These are phyloP conservation scores for Pseudomugil gertrudae DNA, from an alignment of 2,797 vertebrate species.

Conservation along the genomic window DNA sequence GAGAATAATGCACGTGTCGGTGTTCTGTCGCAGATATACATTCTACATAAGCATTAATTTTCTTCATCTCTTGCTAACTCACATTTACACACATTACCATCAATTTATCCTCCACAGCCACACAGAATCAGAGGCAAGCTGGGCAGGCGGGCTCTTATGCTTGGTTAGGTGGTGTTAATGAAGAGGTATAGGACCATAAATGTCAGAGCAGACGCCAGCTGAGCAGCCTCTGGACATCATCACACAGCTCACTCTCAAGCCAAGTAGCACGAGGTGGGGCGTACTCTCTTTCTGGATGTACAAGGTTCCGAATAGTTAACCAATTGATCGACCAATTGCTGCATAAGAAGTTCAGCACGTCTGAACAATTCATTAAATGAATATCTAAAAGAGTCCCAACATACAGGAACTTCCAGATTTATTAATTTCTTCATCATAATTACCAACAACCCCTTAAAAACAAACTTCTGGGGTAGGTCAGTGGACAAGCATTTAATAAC, in stretches of 20 bases:
- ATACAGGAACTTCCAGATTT: background rate
- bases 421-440: background rate
- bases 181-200: conserved; percentile 89
- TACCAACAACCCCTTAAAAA: background rate
- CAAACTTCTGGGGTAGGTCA: background rate
- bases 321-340: background rate
- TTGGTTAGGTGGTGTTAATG: conserved; percentile 90
- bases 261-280: conserved; percentile 32
- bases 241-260: conserved; percentile 80
- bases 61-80: conserved; percentile 25
- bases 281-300: conserved; percentile 20
- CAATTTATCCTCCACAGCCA: conserved; percentile 54
- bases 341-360: background rate
- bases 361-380: background rate
- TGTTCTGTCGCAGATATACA: conserved; percentile 16
- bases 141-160: conserved; percentile 72
- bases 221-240: conserved; percentile 86
- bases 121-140: conserved; percentile 64
- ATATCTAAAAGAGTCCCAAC: background rate
- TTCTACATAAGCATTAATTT: conserved; percentile 33
- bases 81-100: conserved; percentile 41
- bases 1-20: conserved; percentile 12
- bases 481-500: conserved; percentile 4
- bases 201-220: conserved; percentile 87
- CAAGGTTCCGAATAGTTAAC: background rate